Evolutionary conservation across 2,888 invertebrate genomes (phyloP), one percentile per base, ranked within the genome.

Genomic region (Cabera pusaria): DNA sequence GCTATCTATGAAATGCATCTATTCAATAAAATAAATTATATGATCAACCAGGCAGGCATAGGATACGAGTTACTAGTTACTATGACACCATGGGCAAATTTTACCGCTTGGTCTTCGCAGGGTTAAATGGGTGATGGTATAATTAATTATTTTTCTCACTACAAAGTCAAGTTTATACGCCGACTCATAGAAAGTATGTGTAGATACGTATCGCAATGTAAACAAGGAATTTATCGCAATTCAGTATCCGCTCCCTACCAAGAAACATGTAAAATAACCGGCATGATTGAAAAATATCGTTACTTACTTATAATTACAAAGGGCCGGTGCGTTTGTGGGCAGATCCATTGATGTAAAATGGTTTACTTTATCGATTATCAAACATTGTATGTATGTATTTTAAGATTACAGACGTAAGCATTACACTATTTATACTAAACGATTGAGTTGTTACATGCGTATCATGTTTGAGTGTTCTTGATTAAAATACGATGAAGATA

Each of bases 221-320:
- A 77, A 77, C 76, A 76, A 56, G 62, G 54, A 66, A 64, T 76
- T 76, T 74, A 76, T 75, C 65, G 62, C 64, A 24, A 53, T 51
- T 57, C 59, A 53, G 64, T 67, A 71, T 72, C 68, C 71, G 68
- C 72, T 71, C 68, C 62, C 66, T 69, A 72, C 70, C 71, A 56
- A 78, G 73, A 67, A 72, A 56, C 59, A 67, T 68, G 72, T 52
- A 38, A 62, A 63, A 46, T 48, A 56, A 55, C 53, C 36, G 36
- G 56, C 46, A 51, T 51, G 40, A 51, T 56, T 52, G 34, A 56
- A 56, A 64, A 52, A 56, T 56, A 56, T 23, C 22, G 20, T 26
- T 19, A 47, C 44, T 52, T 49, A 34, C 56, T 44, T 58, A 62
- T 73, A 69, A 74, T 71, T 71, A 63, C 56, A 23, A 65, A 64